Conservation (phyloP, 2,888 invertebrate genomes). For the Glyphotaelius pellucidus region DNA sequence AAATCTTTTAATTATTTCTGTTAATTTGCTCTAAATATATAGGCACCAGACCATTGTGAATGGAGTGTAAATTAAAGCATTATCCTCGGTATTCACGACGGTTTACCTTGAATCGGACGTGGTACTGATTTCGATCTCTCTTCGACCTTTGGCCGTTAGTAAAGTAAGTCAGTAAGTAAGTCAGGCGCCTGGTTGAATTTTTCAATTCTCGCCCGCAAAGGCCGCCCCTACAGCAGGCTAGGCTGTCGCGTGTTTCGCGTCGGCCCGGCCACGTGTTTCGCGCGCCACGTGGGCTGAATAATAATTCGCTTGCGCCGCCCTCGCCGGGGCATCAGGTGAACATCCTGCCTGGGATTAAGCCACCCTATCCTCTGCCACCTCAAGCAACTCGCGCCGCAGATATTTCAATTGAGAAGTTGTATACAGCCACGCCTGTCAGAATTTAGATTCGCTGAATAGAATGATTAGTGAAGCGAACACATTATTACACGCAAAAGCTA, state of each 20-base stretch:
- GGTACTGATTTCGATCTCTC: slow-evolving; percentile 31
- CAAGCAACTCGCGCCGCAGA: not conserved
- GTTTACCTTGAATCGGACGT: slow-evolving; percentile 30
- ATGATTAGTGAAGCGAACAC: not conserved
- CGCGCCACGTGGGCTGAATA: slow-evolving; percentile 46
- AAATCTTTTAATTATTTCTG: slow-evolving; percentile 13
- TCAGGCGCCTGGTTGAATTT: slow-evolving; percentile 39
- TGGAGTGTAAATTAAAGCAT: slow-evolving; percentile 14
- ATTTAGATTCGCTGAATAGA: not conserved
- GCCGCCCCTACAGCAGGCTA: not conserved
- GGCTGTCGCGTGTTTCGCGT: slow-evolving; percentile 23
- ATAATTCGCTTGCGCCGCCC: slow-evolving; percentile 12
- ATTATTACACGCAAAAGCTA: not conserved
- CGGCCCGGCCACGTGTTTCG: not conserved
- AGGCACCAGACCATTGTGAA: not conserved
- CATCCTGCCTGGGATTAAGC: slow-evolving; percentile 11
- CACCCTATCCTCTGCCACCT: not conserved
- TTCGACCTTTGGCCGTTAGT: slow-evolving; percentile 26
- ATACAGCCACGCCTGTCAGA: not conserved
- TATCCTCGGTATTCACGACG: slow-evolving; percentile 17
- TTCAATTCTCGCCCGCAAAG: slow-evolving; percentile 42
- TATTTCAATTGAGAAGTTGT: not conserved
- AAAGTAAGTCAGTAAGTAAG: slow-evolving; percentile 19
- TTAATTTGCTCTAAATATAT: slow-evolving; percentile 10
- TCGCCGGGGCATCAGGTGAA: slow-evolving; percentile 19